Evolutionary conservation across 2,113 vertebrate species (phyloP).

Genomic region (Xenopus laevis): DNA sequence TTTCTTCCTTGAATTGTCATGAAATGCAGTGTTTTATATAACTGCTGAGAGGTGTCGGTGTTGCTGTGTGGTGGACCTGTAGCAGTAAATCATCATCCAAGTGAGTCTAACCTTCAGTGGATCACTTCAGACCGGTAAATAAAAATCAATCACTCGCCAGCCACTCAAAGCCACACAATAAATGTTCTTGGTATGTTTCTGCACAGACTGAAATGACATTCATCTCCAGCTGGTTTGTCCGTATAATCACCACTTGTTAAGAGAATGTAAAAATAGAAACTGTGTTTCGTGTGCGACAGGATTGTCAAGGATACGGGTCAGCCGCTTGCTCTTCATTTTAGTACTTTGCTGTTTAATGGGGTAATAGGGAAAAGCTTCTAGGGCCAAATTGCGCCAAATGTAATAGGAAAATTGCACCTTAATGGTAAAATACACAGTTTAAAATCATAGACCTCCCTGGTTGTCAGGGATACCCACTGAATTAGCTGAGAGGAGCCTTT

Average conservation of each 20-base stretch:
- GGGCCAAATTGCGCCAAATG: too few relatives aligned
- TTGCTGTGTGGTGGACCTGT: background rate
- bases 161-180: conserved; percentile 7
- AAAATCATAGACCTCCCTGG: too few relatives aligned
- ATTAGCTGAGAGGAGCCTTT: too few relatives aligned
- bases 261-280: conserved; percentile 4
- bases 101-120: conserved; percentile 9
- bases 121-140: conserved; percentile 17
- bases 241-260: conserved; percentile 7
- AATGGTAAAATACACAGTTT: too few relatives aligned
- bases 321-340: too few relatives aligned
- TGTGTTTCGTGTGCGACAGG: background rate
- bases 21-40: background rate
- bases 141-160: conserved; percentile 16
- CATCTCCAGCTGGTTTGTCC: background rate
- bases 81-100: conserved; percentile 10
- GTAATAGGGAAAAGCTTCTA: too few relatives aligned
- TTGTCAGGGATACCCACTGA: too few relatives aligned
- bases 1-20: conserved; percentile 10
- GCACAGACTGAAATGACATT: background rate
- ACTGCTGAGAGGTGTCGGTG: background rate
- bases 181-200: conserved; percentile 1
- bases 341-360: too few relatives aligned
- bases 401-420: too few relatives aligned
- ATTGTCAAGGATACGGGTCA: background rate